Conservation (phyloP, 2,888 invertebrate genomes). For the Phanerotoma sp. region DNA sequence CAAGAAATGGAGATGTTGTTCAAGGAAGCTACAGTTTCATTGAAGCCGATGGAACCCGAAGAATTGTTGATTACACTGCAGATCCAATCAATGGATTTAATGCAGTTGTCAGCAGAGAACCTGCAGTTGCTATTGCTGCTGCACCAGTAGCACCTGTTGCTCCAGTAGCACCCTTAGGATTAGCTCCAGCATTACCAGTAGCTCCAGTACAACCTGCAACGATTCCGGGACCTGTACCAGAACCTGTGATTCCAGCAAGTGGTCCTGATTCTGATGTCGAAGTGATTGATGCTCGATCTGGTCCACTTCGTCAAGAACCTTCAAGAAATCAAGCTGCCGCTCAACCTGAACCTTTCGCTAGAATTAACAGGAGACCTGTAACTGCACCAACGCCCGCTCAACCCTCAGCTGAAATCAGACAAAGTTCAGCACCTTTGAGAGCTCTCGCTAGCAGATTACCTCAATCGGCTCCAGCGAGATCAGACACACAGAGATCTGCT, state of each 20-base stretch:
- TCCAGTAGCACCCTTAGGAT: slow-evolving; percentile 42
- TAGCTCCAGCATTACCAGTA: slow-evolving; percentile 35
- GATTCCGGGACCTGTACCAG: slow-evolving; percentile 22
- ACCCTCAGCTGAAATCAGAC: slow-evolving; percentile 15
- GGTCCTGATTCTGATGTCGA: slow-evolving; percentile 55
- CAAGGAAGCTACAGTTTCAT: slow-evolving; percentile 51
- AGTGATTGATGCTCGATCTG: slow-evolving; percentile 49
- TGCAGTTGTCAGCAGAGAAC: slow-evolving; percentile 54
- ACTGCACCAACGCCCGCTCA: slow-evolving; percentile 7
- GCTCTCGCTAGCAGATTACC: slow-evolving; percentile 17
- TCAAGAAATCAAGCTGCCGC: slow-evolving; percentile 15
- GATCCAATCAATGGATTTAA: slow-evolving; percentile 51
- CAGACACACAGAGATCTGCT: too few species aligned
- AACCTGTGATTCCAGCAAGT: slow-evolving; percentile 39
- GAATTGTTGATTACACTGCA: slow-evolving; percentile 51
- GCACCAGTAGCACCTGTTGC: slow-evolving; percentile 50
- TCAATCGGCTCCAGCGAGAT: slow-evolving; percentile 6
- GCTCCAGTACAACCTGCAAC: slow-evolving; percentile 38
- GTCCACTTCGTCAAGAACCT: slow-evolving; percentile 31
- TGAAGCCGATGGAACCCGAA: slow-evolving; percentile 49
- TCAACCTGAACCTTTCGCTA: slow-evolving; percentile 12
- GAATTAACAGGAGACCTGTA: slow-evolving; percentile 11
- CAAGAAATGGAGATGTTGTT: slow-evolving; percentile 48
- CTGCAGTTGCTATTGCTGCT: slow-evolving; percentile 34
- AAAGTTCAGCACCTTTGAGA: slow-evolving; percentile 15